phyloP scores from a whole-genome alignment of 2,797 vertebrate species.

The Neomorphus geoffroyi region DNA sequence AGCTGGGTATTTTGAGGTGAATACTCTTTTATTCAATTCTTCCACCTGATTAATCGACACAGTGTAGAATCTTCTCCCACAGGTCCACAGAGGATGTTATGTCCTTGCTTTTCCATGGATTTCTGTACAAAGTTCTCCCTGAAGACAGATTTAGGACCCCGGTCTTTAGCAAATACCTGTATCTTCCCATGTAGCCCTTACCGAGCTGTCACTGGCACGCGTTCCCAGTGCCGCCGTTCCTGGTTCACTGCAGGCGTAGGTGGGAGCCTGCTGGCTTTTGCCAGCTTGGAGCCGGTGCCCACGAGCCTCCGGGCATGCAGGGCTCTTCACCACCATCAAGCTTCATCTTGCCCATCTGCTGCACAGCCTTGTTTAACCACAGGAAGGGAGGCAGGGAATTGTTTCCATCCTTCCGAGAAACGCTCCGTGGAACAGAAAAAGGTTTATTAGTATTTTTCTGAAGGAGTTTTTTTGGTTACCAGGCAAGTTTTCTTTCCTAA shows the following conservation, averaged over 20 bases:
- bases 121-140: neutral
- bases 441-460: neutral
- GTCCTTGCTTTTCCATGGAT: neutral
- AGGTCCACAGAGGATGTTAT: neutral
- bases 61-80: neutral
- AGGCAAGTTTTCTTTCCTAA: neutral
- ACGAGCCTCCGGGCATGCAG: neutral
- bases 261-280: neutral
- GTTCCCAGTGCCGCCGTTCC: neutral
- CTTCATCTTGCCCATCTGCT: neutral
- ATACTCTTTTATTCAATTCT: neutral
- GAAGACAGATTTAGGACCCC: neutral
- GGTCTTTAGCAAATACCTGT: neutral
- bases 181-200: neutral
- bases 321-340: neutral
- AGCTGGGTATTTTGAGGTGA: neutral
- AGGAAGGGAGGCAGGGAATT: neutral
- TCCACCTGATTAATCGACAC: neutral
- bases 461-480: neutral
- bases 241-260: neutral
- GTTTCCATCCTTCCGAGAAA: neutral
- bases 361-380: neutral
- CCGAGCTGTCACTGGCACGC: neutral
- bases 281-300: neutral
- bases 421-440: neutral